Evolutionary conservation across 2,113 vertebrate species (phyloP), one percentile per base, ranked within the genome.

Genomic region (Haemorhous mexicanus): DNA sequence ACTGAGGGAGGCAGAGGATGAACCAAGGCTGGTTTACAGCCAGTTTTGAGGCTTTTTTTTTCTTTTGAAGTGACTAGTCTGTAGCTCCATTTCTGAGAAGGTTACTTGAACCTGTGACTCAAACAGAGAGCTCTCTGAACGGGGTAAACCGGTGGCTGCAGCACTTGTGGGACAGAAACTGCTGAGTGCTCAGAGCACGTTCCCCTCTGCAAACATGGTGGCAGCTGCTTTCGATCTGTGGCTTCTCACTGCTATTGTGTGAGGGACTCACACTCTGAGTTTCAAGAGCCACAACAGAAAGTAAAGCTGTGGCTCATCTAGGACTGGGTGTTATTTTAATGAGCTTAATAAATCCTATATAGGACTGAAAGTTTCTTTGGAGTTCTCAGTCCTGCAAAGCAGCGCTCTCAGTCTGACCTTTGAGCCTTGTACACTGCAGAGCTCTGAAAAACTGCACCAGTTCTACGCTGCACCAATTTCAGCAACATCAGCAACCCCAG

Each of bases 281-380:
- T 95, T 83, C 89, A 35, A 22, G 87, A 91, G 87, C 92, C 94
- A 94, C 93, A 94, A 96, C 59, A 93, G 88, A 94, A 84, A 86
- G 85, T 63, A 94, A 96, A 95, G 87, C 95, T 95, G 93, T 70
- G 93, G 85, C 79, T 96, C 93, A 68, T 94, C 95, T 94, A 94
- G 92, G 88, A 77, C 88, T 78, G 82, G 68, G 72, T 95, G 88
- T 95, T 94, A 95, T 86, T 96, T 95, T 96, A 96, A 96, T 87
- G 47, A 95, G 55, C 85, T 91, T 96, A 95, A 94, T 96, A 94
- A 88, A 92, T 94, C 75, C 92, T 95, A 28, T 92, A 85, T 70
- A 88, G 90, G 88, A 84, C 87, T 49, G 84, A 83, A 84, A 91
- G 63, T 90, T 91, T 88, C 81, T 85, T 49, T 53, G 30, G 91